Percentiles rank a stretch among this genome's conserved stretches.
Evolutionary conservation across 2,888 invertebrate species (phyloP).

Genomic region (Eupithecia abbreviata): DNA sequence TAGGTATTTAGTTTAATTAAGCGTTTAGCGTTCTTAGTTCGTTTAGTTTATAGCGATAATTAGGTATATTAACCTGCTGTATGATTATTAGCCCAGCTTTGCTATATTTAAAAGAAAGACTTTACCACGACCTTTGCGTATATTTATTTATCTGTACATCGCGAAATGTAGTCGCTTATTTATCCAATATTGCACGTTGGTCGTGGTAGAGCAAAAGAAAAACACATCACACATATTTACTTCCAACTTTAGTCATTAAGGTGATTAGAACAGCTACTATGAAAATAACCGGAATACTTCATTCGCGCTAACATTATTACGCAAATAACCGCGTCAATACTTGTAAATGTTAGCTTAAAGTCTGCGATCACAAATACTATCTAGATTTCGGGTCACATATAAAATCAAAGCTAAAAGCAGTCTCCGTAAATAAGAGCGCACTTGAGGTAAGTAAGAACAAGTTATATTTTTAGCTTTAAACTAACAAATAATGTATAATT

Average conservation of each 20-base stretch:
- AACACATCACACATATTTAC: constrained; percentile 24
- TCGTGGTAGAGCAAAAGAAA: constrained; percentile 20
- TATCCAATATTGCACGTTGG: constrained; percentile 5
- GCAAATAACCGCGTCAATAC: not conserved
- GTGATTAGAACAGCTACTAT: constrained; percentile 1
- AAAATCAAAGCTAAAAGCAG: no score
- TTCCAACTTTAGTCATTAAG: not conserved
- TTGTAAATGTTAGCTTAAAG: not conserved
- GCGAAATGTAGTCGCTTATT: not conserved
- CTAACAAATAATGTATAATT: no score
- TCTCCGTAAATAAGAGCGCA: no score
- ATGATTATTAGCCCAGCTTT: constrained; percentile 4
- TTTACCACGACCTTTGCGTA: constrained; percentile 21
- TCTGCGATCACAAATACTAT: no score
- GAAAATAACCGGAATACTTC: not conserved
- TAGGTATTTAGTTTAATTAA: constrained; percentile 38
- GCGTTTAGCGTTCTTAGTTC: constrained; percentile 29
- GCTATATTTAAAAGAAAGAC: not conserved
- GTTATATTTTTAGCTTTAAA: no score
- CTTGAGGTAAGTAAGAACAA: no score
- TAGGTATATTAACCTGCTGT: constrained; percentile 8
- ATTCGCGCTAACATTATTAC: not conserved
- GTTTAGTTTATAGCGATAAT: constrained; percentile 30
- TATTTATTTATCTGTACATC: not conserved
- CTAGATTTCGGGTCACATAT: no score